A percentile compares a stretch with the other conserved stretches of the same genome.
Evolutionary conservation across 1,140 invertebrate genomes (phyloP).

Genomic region (Pinna nobilis): DNA sequence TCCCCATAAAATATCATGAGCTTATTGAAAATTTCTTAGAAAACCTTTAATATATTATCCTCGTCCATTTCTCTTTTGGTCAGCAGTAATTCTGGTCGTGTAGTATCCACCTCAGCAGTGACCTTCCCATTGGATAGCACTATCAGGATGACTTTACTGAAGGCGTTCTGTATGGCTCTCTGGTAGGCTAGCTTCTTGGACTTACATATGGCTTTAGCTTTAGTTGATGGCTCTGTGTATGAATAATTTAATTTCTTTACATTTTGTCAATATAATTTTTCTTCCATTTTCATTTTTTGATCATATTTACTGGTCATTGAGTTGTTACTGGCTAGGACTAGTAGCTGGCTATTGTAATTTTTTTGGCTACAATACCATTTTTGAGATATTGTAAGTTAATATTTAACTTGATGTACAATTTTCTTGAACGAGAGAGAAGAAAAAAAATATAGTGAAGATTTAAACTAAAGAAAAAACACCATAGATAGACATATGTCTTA

Average conservation of each 20-base stretch:
- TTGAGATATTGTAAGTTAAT: too few relatives aligned
- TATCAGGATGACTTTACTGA: conserved; percentile 61
- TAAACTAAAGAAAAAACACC: too few relatives aligned
- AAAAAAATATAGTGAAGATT: too few relatives aligned
- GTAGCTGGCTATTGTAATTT: too few relatives aligned
- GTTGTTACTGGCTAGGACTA: too few relatives aligned
- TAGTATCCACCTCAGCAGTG: conserved; percentile 62
- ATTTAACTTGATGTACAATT: too few relatives aligned
- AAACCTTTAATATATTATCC: conserved; percentile 55
- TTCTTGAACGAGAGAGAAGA: too few relatives aligned
- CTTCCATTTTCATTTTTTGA: too few relatives aligned
- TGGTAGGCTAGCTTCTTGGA: conserved; percentile 60
- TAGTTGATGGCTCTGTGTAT: conserved; percentile 49
- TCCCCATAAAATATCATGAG: not conserved
- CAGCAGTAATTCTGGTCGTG: conserved; percentile 48
- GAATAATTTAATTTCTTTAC: not conserved
- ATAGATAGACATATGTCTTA: too few relatives aligned
- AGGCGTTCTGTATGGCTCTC: conserved; percentile 65
- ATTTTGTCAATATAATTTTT: too few relatives aligned
- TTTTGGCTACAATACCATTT: too few relatives aligned
- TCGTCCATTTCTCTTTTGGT: conserved; percentile 41
- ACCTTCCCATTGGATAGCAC: conserved; percentile 64
- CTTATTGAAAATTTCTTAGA: not conserved
- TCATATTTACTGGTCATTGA: too few relatives aligned
- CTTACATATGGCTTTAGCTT: conserved; percentile 52